Conservation (phyloP, 1,140 invertebrate genomes). For the Meloidogyne hapla region DNA sequence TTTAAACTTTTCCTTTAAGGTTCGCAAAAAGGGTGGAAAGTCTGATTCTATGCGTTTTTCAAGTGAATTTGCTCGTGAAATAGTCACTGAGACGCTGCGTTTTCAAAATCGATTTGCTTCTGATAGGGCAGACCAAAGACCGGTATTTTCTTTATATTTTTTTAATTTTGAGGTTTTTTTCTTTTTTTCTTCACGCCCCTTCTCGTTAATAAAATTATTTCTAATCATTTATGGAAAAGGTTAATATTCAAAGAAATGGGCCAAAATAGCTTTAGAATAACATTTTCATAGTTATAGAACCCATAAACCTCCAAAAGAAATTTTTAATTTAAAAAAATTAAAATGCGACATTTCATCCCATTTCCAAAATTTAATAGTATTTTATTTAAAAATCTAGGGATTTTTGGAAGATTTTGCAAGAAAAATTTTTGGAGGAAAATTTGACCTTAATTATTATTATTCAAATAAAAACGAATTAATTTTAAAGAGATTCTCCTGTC, state of each 20-base stretch:
- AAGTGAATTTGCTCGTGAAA: constrained; percentile 86
- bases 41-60: constrained; percentile 92
- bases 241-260: too few relatives aligned
- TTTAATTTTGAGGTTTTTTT: constrained; percentile 23
- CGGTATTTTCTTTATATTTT: constrained; percentile 31
- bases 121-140: constrained; percentile 44
- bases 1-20: constrained; percentile 77
- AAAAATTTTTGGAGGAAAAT: constrained; percentile 28
- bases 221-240: too few relatives aligned
- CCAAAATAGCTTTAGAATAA: too few relatives aligned
- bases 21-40: constrained; percentile 80
- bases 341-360: neutral
- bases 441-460: constrained; percentile 10
- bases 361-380: neutral
- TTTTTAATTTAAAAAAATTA: constrained; percentile 38
- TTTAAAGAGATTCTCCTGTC: constrained; percentile 24
- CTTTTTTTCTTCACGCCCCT: constrained; percentile 19
- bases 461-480: neutral
- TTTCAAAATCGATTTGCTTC: constrained; percentile 64
- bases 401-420: constrained; percentile 4
- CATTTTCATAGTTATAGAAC: too few relatives aligned
- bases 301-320: too few relatives aligned
- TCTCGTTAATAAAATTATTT: too few relatives aligned
- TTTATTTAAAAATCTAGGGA: constrained; percentile 26
- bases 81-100: constrained; percentile 87